phyloP scores from a whole-genome alignment of 2,888 invertebrate species.

The Coelinius sp. region DNA sequence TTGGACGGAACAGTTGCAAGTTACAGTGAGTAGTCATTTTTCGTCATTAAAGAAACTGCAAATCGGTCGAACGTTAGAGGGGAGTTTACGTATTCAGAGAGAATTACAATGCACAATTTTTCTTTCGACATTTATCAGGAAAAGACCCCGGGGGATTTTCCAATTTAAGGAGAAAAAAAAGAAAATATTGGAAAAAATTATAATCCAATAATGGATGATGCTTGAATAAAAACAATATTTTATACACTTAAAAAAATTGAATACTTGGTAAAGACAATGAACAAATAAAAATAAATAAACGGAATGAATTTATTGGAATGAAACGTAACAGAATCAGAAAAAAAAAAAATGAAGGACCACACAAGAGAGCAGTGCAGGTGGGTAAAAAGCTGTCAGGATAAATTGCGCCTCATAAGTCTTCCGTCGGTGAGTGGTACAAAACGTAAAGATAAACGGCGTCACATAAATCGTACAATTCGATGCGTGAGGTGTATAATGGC shows the following conservation, averaged over 20 bases:
- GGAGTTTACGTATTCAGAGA: conserved; percentile 45
- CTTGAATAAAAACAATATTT: not conserved
- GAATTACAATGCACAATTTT: conserved; percentile 52
- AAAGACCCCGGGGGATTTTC: conserved; percentile 46
- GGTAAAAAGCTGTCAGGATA: conserved; percentile 60
- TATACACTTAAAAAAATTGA: no score
- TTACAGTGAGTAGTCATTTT: conserved; percentile 67
- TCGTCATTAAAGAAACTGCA: conserved; percentile 62
- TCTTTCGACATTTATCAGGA: conserved; percentile 65
- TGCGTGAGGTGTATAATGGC: conserved; percentile 53
- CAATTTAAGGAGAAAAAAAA: not conserved
- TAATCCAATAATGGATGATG: conserved; percentile 35
- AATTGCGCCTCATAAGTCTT: conserved; percentile 67
- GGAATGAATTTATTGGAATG: not conserved
- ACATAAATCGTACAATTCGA: conserved; percentile 55
- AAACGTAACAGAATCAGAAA: not conserved
- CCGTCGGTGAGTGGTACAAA: conserved; percentile 44
- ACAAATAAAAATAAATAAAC: not conserved
- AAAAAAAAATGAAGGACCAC: not conserved
- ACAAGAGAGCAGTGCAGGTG: conserved; percentile 56
- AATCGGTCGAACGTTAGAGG: conserved; percentile 47
- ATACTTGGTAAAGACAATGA: not conserved
- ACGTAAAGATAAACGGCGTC: conserved; percentile 40
- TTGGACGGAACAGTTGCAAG: conserved; percentile 63
- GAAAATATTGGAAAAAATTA: not conserved